Conservation (phyloP, 2,888 invertebrate genomes). For the Agonopterix arenella region DNA sequence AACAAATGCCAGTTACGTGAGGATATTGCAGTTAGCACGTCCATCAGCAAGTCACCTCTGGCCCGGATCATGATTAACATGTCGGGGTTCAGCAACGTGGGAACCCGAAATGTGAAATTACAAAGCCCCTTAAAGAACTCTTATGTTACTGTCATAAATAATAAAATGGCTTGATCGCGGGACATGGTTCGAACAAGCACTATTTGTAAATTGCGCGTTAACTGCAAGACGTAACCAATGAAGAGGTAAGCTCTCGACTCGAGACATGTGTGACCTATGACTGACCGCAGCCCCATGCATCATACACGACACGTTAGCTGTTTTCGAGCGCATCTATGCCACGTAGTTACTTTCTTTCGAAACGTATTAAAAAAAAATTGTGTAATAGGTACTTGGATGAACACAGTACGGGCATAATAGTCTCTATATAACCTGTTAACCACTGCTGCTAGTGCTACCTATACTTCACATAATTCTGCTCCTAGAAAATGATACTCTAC, state of each 20-base stretch:
- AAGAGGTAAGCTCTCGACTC: slow-evolving; percentile 17
- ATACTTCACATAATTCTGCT: too few relatives aligned
- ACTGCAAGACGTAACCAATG: slow-evolving; percentile 19
- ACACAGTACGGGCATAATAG: too few relatives aligned
- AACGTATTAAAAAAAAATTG: too few relatives aligned
- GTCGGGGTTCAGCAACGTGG: slow-evolving; percentile 22
- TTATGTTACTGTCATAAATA: too few relatives aligned
- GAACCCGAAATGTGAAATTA: slow-evolving; percentile 29
- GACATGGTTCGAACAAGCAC: neutral
- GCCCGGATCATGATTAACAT: slow-evolving; percentile 31
- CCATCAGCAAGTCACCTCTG: slow-evolving; percentile 26
- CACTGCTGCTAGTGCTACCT: too few relatives aligned
- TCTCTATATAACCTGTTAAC: too few relatives aligned
- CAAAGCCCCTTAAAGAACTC: neutral
- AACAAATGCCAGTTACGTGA: neutral
- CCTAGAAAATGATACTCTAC: too few relatives aligned
- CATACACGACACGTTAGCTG: neutral
- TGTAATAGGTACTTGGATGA: too few relatives aligned
- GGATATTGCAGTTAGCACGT: slow-evolving; percentile 18
- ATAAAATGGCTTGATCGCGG: too few relatives aligned
- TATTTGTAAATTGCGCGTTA: slow-evolving; percentile 38
- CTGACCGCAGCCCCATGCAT: neutral
- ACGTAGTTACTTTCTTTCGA: too few relatives aligned
- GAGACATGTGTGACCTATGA: slow-evolving; percentile 6
- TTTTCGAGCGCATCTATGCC: neutral